Evolutionary conservation across 2,113 vertebrate genomes (phyloP).

Genomic region (Pristiophorus japonicus): DNA sequence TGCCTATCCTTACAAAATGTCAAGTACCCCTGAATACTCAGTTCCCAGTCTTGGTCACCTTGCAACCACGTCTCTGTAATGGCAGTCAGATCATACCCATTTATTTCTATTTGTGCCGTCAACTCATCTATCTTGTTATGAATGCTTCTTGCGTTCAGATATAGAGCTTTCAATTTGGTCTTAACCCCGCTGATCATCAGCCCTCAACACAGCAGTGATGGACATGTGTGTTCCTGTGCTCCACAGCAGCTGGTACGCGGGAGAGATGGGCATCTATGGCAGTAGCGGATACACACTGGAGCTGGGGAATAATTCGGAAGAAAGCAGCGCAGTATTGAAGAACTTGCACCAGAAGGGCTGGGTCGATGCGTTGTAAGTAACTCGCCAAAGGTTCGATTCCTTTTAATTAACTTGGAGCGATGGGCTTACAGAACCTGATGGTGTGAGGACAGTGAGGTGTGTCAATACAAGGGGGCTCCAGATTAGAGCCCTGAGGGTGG

Average conservation of each 20-base stretch:
- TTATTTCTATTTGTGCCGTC: too few species aligned
- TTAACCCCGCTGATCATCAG: neutral
- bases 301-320: constrained; percentile 50
- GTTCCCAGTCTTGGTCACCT: too few species aligned
- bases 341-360: constrained; percentile 44
- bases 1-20: too few species aligned
- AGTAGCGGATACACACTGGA: constrained; percentile 39
- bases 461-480: neutral
- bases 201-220: neutral
- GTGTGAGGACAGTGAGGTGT: neutral
- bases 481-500: neutral
- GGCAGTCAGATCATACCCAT: too few species aligned
- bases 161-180: too few species aligned
- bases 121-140: too few species aligned
- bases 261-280: neutral
- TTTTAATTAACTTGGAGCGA: neutral
- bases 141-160: too few species aligned
- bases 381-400: neutral
- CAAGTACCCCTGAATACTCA: too few species aligned
- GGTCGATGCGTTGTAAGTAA: constrained; percentile 51
- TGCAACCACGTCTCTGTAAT: too few species aligned
- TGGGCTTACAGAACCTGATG: neutral
- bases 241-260: constrained; percentile 39
- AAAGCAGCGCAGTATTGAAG: constrained; percentile 45
- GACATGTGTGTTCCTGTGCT: neutral